Percentiles rank a stretch among this genome's conserved stretches.
phyloP scores from a whole-genome alignment of 2,113 vertebrate species.

The Microcebus ravelobensis region DNA sequence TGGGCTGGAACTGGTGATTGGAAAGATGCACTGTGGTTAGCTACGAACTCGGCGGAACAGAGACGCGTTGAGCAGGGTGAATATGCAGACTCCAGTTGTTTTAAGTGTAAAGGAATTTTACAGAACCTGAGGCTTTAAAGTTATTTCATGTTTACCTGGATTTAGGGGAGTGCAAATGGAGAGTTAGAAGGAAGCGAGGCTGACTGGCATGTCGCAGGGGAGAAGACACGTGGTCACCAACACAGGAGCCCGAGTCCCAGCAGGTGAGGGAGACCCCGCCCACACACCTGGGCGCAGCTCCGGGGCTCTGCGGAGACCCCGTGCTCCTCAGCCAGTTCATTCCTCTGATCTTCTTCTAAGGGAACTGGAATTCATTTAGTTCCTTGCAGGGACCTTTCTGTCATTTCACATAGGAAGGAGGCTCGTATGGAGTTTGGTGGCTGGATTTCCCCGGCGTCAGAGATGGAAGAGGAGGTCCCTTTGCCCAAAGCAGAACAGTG shows the following conservation, averaged over 20 bases:
- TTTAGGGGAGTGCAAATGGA: too few species aligned
- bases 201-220: background rate
- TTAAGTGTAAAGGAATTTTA: background rate
- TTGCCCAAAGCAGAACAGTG: background rate
- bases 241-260: accelerated
- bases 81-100: accelerated
- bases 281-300: accelerated
- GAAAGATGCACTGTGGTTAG: background rate
- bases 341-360: accelerated
- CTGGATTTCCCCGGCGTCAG: background rate
- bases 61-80: background rate
- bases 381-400: background rate
- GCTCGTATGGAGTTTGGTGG: accelerated
- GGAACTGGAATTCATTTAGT: background rate
- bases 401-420: background rate
- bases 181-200: too few species aligned
- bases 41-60: accelerated
- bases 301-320: background rate
- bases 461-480: background rate
- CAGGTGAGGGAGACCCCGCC: accelerated
- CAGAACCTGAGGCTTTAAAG: background rate
- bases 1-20: background rate
- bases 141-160: background rate
- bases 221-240: background rate
- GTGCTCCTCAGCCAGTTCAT: too few species aligned